Base-by-base conservation (phyloP, 1,140 invertebrate genomes). In the Phenacoccus solenopsis region DNA sequence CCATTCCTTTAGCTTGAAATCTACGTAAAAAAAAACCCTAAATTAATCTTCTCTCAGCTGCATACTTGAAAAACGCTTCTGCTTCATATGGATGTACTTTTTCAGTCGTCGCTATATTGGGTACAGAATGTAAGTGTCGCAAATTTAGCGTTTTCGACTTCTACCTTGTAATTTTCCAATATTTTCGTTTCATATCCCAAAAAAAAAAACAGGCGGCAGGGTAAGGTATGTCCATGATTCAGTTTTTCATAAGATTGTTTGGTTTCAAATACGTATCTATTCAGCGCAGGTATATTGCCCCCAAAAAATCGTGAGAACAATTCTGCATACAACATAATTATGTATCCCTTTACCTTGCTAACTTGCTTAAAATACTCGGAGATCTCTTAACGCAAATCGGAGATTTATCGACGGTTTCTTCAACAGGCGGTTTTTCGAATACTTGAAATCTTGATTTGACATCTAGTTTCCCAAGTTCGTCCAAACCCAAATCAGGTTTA, bases 381-480 rank as follows among this genome's bases (percentile, higher is more conserved):
- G 88, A 91, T 75, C 86, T 78, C 74, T 87, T 88, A 16, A 89
- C 83, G 57, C 85, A 86, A 73, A 88, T 84, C 4, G 82, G 82
- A 7, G 83, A 83, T 68, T 82, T 82, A 73, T 88, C 86, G 49
- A 84, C 78, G 75, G 49, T 76, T n/a, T 79, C 78, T 64, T 77
- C 77, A 22, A 77, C 77, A 13, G 78, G 73, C 61, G 76, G 74
- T 73, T 84, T 85, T 79, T 93, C 90, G 79, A 94, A 94, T 70
- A 92, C 85, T 79, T 93, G 86, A 80, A 93, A 94, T 69, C 88
- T 84, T 68, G 90, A 90, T 77, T 91, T 91, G 1, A 94, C 89
- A 78, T 94, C 91, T 61, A 94, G 78, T 71, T 84, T 84, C 13
- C 88, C 86, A 57, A 94, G 78, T 76, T 94, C 91, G 75, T 92